These are phyloP conservation scores for Alosa sapidissima DNA, from an alignment of 2,797 vertebrate species.

Conservation along the genomic window DNA sequence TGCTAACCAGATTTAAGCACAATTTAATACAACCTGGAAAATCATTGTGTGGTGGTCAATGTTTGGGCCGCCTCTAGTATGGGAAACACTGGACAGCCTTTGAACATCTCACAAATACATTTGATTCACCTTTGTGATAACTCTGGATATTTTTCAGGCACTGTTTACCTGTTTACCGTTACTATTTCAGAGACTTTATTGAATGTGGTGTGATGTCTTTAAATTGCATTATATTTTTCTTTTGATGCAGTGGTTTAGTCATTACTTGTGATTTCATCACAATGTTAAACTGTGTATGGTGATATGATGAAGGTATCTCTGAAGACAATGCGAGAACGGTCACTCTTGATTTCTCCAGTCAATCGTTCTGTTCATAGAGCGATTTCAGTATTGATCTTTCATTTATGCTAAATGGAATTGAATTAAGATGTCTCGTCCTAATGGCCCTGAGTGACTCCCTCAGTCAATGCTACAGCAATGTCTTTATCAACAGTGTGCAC, in stretches of 20 bases:
- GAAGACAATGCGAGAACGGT: neutral
- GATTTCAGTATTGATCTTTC: neutral
- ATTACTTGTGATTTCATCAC: neutral
- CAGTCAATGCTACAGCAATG: neutral
- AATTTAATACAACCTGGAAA: no score
- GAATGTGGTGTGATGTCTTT: neutral
- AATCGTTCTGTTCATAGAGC: neutral
- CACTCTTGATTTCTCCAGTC: slow-evolving; percentile 6
- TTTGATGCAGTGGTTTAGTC: neutral
- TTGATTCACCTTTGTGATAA: neutral
- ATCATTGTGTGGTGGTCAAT: no score
- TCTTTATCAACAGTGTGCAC: slow-evolving; percentile 4
- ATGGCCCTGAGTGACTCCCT: neutral
- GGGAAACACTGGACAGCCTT: neutral
- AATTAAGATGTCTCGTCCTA: neutral
- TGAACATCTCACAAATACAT: neutral
- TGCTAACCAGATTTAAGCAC: no score
- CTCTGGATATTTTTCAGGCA: neutral
- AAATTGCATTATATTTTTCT: neutral
- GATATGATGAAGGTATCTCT: neutral
- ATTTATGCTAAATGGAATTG: neutral
- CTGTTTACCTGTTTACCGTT: neutral
- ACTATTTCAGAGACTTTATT: neutral
- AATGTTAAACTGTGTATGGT: neutral
- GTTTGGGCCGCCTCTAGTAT: no score